These are phyloP conservation scores for Bovichtus variegatus DNA, from an alignment of 2,797 vertebrate genomes.

Conservation along the genomic window DNA sequence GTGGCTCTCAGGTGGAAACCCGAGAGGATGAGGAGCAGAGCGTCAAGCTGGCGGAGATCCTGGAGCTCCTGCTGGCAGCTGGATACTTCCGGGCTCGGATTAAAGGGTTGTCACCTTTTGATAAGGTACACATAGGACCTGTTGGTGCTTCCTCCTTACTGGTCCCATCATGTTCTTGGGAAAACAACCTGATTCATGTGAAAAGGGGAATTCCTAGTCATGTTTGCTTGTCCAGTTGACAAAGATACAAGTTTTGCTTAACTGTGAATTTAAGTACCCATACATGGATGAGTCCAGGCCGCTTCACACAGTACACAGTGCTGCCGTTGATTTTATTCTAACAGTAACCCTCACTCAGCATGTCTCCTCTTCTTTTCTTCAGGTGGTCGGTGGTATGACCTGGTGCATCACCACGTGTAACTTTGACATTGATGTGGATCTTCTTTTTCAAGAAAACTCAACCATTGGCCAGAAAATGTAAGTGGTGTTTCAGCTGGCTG, in stretches of 20 bases:
- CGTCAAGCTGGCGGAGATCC: constrained; percentile 93
- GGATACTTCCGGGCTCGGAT: constrained; percentile 98
- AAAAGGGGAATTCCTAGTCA: background rate
- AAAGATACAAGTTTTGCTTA: background rate
- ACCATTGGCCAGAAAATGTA: constrained; percentile 99
- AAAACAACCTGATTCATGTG: accelerated
- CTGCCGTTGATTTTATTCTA: background rate
- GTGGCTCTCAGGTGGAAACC: constrained; percentile 90
- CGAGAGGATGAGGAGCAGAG: constrained; percentile 98
- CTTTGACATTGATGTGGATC: constrained; percentile 96
- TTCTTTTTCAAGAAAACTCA: constrained; percentile 98
- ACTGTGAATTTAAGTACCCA: too few relatives aligned
- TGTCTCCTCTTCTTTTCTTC: constrained; percentile 17
- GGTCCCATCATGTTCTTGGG: background rate
- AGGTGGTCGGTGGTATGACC: constrained; percentile 99
- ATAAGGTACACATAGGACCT: constrained; percentile 88
- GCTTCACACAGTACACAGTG: background rate
- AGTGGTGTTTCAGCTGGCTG: constrained; percentile 56
- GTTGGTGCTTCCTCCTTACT: background rate
- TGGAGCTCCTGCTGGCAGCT: constrained; percentile 96
- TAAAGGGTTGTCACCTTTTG: constrained; percentile 96
- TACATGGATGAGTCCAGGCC: too few relatives aligned
- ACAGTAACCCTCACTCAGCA: background rate
- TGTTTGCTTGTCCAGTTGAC: background rate
- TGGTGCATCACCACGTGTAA: constrained; percentile 99